A percentile compares a stretch with the other conserved stretches of the same genome.
These are phyloP conservation scores for Phylloscopus whistleri DNA, from an alignment of 2,113 vertebrate species.

Conservation along the genomic window DNA sequence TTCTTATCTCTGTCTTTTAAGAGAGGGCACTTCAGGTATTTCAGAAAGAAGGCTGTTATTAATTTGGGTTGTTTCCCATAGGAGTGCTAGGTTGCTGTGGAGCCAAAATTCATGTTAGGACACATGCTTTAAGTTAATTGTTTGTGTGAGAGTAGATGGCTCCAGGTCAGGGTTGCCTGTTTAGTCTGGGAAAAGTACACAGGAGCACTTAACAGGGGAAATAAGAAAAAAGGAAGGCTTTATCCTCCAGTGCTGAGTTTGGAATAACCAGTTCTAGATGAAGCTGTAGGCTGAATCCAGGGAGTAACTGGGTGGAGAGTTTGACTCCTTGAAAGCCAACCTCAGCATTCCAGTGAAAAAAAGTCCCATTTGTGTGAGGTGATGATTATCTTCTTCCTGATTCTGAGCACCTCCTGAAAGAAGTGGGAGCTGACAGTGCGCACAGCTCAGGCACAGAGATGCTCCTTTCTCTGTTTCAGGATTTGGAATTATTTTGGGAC, in stretches of 20 bases:
- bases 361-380: not conserved
- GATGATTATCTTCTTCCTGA: constrained; percentile 40
- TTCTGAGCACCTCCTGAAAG: not conserved
- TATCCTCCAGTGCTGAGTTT: constrained; percentile 37
- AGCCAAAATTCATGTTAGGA: constrained; percentile 59
- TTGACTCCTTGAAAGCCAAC: constrained; percentile 46
- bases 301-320: constrained; percentile 23
- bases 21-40: constrained; percentile 51
- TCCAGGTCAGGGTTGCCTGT: constrained; percentile 55
- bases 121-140: constrained; percentile 61
- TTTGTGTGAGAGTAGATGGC: constrained; percentile 54
- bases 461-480: not conserved
- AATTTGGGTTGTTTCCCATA: constrained; percentile 63
- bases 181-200: constrained; percentile 56
- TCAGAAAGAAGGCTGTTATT: constrained; percentile 51
- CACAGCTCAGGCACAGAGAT: not conserved
- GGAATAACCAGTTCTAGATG: constrained; percentile 53
- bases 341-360: constrained; percentile 48
- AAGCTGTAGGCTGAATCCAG: constrained; percentile 39
- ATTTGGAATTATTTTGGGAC: not conserved
- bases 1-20: constrained; percentile 45
- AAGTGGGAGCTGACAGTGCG: not conserved
- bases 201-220: constrained; percentile 35
- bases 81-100: constrained; percentile 22
- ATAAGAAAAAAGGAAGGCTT: constrained; percentile 31